These are phyloP conservation scores for Cistogaster globosa DNA, from an alignment of 2,888 invertebrate genomes.

Conservation along the genomic window DNA sequence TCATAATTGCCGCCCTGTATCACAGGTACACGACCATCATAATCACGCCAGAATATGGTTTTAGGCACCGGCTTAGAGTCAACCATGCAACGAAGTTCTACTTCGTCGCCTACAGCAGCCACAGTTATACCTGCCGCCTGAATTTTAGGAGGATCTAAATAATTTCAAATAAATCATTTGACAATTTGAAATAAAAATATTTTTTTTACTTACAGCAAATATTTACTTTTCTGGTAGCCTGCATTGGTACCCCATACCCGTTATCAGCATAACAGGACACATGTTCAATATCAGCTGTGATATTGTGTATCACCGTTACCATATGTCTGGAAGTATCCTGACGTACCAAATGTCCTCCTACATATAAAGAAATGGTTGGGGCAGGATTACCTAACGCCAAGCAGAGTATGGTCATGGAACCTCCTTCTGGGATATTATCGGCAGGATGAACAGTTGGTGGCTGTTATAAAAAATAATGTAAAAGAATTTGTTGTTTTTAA, in stretches of 20 bases:
- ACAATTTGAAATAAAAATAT: background rate
- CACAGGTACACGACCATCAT: slow-evolving; percentile 88
- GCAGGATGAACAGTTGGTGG: slow-evolving; percentile 93
- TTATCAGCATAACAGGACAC: slow-evolving; percentile 95
- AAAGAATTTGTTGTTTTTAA: background rate
- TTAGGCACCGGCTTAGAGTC: slow-evolving; percentile 91
- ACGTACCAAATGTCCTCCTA: slow-evolving; percentile 88
- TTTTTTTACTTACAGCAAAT: slow-evolving; percentile 89
- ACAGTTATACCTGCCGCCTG: slow-evolving; percentile 91
- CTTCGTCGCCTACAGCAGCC: slow-evolving; percentile 89
- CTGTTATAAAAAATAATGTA: slow-evolving; percentile 81
- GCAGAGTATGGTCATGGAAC: slow-evolving; percentile 93
- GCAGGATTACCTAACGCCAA: slow-evolving; percentile 93
- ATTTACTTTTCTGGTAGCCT: slow-evolving; percentile 90
- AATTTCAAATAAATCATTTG: background rate
- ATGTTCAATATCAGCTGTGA: slow-evolving; percentile 92
- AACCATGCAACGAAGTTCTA: slow-evolving; percentile 90
- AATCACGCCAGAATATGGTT: slow-evolving; percentile 92
- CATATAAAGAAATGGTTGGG: slow-evolving; percentile 92
- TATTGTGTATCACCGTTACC: slow-evolving; percentile 93
- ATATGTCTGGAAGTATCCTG: slow-evolving; percentile 92
- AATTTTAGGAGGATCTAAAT: slow-evolving; percentile 89
- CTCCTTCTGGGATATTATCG: slow-evolving; percentile 91
- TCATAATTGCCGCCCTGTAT: slow-evolving; percentile 90
- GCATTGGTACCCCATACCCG: slow-evolving; percentile 94